Evolutionary conservation across 2,797 vertebrate species (phyloP).

Genomic region (Rachycentron canadum): DNA sequence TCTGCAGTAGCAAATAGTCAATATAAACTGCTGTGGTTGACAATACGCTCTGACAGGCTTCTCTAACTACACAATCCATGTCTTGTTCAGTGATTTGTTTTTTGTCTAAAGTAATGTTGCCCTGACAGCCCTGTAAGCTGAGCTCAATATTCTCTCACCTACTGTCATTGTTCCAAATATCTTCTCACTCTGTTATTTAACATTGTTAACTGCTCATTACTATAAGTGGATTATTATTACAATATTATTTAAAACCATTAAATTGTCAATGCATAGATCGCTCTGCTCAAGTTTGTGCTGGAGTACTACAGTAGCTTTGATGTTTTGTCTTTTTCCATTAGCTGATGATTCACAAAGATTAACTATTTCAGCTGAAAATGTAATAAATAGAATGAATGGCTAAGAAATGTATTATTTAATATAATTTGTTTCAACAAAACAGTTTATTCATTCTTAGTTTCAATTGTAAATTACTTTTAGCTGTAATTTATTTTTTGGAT

Average conservation of each 20-base stretch:
- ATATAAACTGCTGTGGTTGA: slow-evolving; percentile 42
- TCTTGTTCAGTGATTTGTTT: slow-evolving; percentile 29
- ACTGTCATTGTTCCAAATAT: neutral
- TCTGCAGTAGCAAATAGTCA: slow-evolving; percentile 49
- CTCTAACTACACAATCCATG: slow-evolving; percentile 41
- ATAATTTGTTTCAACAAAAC: no score
- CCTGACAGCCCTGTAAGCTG: slow-evolving; percentile 18
- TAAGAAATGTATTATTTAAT: no score
- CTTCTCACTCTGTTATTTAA: neutral
- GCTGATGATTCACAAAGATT: no score
- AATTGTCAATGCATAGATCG: neutral
- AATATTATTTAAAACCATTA: neutral
- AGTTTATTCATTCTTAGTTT: no score
- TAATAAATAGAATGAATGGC: no score
- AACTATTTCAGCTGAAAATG: neutral
- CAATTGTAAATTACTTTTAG: no score
- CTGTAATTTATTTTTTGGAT: no score
- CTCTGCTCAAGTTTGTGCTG: neutral
- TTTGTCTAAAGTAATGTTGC: slow-evolving; percentile 16
- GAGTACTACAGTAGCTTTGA: neutral
- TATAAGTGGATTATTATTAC: neutral
- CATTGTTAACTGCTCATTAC: neutral
- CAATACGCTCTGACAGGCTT: slow-evolving; percentile 52
- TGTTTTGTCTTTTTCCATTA: neutral
- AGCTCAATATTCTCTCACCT: slow-evolving; percentile 4